A percentile compares a stretch with the other conserved stretches of the same genome.
These are phyloP conservation scores for Pocillopora grandis DNA, from an alignment of 92 coral and sea anemone species.

Conservation along the genomic window DNA sequence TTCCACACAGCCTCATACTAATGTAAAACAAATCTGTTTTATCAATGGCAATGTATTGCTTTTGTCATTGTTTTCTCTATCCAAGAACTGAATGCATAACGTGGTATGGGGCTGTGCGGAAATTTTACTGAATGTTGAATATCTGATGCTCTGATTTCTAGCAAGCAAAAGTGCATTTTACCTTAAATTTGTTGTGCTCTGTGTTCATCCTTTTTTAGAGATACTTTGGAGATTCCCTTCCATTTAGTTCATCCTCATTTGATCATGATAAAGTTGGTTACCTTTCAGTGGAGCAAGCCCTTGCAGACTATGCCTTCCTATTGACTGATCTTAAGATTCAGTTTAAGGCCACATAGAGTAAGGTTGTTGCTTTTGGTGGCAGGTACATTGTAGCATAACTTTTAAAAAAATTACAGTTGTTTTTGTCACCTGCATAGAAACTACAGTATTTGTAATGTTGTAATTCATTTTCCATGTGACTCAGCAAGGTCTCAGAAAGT, in stretches of 20 bases:
- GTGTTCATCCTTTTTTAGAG: conserved; percentile 47
- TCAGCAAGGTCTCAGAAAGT: neutral
- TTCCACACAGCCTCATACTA: too few species aligned
- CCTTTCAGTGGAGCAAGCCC: conserved; percentile 84
- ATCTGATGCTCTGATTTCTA: too few species aligned
- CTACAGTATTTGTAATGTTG: too few species aligned
- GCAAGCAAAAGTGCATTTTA: neutral
- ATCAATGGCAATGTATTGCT: too few species aligned
- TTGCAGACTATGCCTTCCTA: conserved; percentile 91
- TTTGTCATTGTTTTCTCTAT: too few species aligned
- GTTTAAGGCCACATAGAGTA: conserved; percentile 75
- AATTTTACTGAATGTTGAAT: too few species aligned
- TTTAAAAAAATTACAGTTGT: neutral
- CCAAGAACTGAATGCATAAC: too few species aligned
- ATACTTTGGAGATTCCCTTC: conserved; percentile 91
- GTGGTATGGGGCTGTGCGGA: too few species aligned
- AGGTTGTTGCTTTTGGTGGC: conserved; percentile 95
- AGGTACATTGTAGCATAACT: conserved; percentile 33
- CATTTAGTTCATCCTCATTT: conserved; percentile 87
- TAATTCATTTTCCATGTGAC: too few species aligned
- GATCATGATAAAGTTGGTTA: conserved; percentile 84
- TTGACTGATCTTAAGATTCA: conserved; percentile 65
- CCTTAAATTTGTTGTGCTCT: neutral
- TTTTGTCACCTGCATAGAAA: neutral
- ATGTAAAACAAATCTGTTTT: too few species aligned